A percentile compares a stretch with the other conserved stretches of the same genome.
These are phyloP conservation scores for Musca vetustissima DNA, from an alignment of 1,140 invertebrate genomes.

Conservation along the genomic window DNA sequence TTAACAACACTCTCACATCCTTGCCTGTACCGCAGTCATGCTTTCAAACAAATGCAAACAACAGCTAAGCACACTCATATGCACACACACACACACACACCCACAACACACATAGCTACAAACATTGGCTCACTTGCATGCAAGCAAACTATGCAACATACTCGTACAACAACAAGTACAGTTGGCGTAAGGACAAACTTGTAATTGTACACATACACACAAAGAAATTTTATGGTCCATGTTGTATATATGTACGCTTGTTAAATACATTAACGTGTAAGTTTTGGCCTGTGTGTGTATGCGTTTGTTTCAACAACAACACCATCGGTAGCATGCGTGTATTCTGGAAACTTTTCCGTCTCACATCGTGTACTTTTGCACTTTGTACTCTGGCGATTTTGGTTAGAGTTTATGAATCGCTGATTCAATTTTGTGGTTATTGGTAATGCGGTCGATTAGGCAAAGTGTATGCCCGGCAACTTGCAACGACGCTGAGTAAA, in stretches of 20 bases:
- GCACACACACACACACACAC: neutral
- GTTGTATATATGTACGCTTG: neutral
- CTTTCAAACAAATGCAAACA: slow-evolving; percentile 10
- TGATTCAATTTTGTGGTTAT: slow-evolving; percentile 22
- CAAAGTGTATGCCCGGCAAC: neutral
- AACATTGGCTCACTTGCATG: neutral
- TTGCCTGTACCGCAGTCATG: too few relatives aligned
- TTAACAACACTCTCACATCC: slow-evolving; percentile 13
- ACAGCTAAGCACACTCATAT: neutral
- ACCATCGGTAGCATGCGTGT: neutral
- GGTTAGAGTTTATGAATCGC: slow-evolving; percentile 13
- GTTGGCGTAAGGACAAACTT: neutral
- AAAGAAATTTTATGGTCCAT: neutral
- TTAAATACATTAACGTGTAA: neutral
- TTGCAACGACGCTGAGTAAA: too few relatives aligned
- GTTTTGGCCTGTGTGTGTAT: neutral
- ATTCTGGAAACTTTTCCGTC: neutral
- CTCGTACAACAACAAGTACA: neutral
- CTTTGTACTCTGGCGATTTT: neutral
- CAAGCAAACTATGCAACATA: neutral
- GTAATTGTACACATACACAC: neutral
- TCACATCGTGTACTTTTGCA: slow-evolving; percentile 1
- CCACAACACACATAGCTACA: too few relatives aligned
- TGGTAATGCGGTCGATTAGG: slow-evolving; percentile 15
- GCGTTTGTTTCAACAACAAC: neutral